Base-by-base conservation (phyloP, 2,797 vertebrate species). In the Salarias fasciatus region DNA sequence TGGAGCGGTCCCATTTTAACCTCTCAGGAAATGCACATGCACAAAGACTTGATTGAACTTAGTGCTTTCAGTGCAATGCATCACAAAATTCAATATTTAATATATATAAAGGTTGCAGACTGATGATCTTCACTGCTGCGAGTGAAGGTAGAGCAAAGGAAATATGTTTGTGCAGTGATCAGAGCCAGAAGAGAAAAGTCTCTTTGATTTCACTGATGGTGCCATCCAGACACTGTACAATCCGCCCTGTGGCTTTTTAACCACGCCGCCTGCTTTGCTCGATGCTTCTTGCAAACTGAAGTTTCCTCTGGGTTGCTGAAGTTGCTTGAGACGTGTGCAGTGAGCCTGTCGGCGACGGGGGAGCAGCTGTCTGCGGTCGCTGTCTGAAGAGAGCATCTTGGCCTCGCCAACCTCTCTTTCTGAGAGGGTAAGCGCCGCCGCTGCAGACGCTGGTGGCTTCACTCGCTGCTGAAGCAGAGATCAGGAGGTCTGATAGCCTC, bases 191-290 rank as follows among this genome's bases (percentile, higher is more conserved):
- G 31, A 11, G 0, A 43, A 14, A 10, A 7, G 18, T 31, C 0
- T 41, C 0, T 8, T 8, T 49, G 1, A 8, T 30, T 33, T 12
- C 24, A 11, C 11, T 36, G 24, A 24, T 10, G 1, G 11, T 49
- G 56, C 15, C 11, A 42, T 18, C 35, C 48, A 33, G 7, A 9
- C 2, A 38, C 7, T 47, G 51, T 53, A 53, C 5, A 1, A 11
- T 13, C 29, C 11, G 6, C 8, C 2, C 44, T 31, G 52, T 36
- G 12, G 4, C 6, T 5, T 40, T n/a, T 1, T 24, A 29, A 50
- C 72, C 60, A 18, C 63, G 60, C 15, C 51, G 63, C 38, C 54
- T 66, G 18, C 18, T 24, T 24, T 3, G 2, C 18, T 18, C 18
- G 18, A 3, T 18, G 18, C 18, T 24, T 24, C 18, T 24, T 3